Evolutionary conservation across 2,113 vertebrate genomes (phyloP), one percentile per base, ranked within the genome.

Genomic region (Chionomys nivalis): DNA sequence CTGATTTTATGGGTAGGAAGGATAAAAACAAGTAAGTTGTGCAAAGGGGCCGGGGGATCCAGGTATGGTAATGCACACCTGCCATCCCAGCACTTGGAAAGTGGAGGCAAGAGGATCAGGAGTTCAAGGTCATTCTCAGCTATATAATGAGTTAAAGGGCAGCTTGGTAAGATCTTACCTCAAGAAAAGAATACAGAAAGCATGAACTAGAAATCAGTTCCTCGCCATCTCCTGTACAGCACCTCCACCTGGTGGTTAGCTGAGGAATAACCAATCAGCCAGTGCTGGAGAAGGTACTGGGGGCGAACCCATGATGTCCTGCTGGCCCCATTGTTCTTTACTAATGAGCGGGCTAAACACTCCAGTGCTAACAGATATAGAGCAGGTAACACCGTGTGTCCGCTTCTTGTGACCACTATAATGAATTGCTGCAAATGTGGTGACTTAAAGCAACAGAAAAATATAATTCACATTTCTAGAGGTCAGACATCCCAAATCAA

Each of bases 241-340:
- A 89, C n/a, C 85, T 78, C 88, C 93, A 86, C 89, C 93, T 91
- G 31, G 65, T 96, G 94, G 36, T 65, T 49, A 75, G 81, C 31
- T 86, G 47, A 9, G 68, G 33, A 94, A 70, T 91, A 44, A 77
- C 87, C 42, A 19, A 13, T 31, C 33, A 47, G 12, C 39, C 52
- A 2, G 26, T 36, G 55, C 33, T 28, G 75, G 16, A 61, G 55
- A 55, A 90, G 11, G 12, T 23, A 44, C 52, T 33, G 5, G 5
- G 1, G 1, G 11, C 4, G 6, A 42, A 31, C 17, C 44, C 85
- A 13, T 4, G 0, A 55, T 4, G 33, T 26, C 66, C 47, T 55
- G 5, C 17, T 10, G 8, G 17, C 36, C 16, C 49, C 33, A 31
- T 89, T n/a, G 68, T 66, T 49, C 44, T 58, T 47, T 66, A 39